phyloP scores from a whole-genome alignment of 2,888 invertebrate genomes.

The Apodemia mormo region DNA sequence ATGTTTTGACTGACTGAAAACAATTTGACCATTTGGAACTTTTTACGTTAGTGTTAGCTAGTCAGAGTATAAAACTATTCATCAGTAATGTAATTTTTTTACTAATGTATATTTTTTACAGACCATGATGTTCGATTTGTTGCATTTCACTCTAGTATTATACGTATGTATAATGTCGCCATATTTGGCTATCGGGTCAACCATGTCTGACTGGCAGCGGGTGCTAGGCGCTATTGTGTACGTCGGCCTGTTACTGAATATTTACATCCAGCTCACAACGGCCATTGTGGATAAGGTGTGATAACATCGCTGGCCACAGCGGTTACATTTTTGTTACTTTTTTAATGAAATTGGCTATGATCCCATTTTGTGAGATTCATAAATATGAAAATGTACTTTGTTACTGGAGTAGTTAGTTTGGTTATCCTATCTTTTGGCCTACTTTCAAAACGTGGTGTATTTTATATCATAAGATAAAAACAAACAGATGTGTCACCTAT shows the following conservation, averaged over 20 bases:
- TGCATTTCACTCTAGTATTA: slow-evolving; percentile 64
- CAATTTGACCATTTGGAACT: no score
- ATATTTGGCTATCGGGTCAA: slow-evolving; percentile 55
- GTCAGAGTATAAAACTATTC: no score
- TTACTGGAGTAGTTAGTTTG: no score
- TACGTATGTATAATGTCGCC: slow-evolving; percentile 68
- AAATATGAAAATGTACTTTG: no score
- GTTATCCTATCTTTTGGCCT: no score
- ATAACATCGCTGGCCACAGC: slow-evolving; percentile 17
- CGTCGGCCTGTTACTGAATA: slow-evolving; percentile 62
- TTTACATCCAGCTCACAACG: slow-evolving; percentile 74
- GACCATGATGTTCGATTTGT: slow-evolving; percentile 64
- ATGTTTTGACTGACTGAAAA: no score
- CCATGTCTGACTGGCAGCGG: slow-evolving; percentile 51
- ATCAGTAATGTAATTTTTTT: no score
- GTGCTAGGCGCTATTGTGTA: slow-evolving; percentile 59
- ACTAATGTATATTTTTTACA: slow-evolving; percentile 42
- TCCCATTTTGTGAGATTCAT: no score
- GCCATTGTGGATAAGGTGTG: slow-evolving; percentile 67
- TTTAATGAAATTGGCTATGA: slow-evolving; percentile 18
- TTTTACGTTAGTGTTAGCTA: no score
- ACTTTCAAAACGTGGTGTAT: no score
- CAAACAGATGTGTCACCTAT: no score
- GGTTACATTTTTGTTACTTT: slow-evolving; percentile 26
- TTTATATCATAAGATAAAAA: no score